Base-by-base conservation (phyloP, 2,888 invertebrate genomes). In the Ormyrus thymus region DNA sequence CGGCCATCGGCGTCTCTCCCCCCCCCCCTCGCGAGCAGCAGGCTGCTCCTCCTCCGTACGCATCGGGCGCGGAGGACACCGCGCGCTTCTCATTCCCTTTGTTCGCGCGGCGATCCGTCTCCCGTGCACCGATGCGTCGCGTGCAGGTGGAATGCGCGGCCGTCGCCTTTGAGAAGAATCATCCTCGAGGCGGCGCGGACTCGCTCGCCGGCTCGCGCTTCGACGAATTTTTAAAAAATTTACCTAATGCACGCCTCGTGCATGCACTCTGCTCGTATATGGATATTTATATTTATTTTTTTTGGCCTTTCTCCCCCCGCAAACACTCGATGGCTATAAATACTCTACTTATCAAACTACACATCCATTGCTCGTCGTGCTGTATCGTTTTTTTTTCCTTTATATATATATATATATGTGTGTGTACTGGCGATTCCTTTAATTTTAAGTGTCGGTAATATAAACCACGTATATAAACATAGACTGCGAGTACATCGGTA, bases 391-490 rank as follows among this genome's bases (percentile, higher is more conserved):
- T 7, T 10, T 68, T 10, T 13, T 7, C 8, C 29, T 59, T 62
- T n/a, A 13, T 7, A 48, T 62, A 11, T 61, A 43, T 1, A 11
- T 61, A 61, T 45, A 45, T 56, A 56, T 53, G 13, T 13, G 48
- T 43, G 3, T 71, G 53, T 43, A 15, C 50, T 75, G 74, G 53
- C 70, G 65, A 75, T 66, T 70, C 61, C 74, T 83, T 82, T 79
- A 82, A 82, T 81, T 81, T 82, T 84, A 76, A 64, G 15, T n/a
- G 66, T 84, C 83, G 85, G 86, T 89, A 89, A 88, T 89, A 88
- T 87, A 89, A 89, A 89, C 88, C 89, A 89, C 87, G 89, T 88
- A 89, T 89, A 89, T 89, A 89, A 89, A 89, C 88, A 89, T 88
- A 89, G 88, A 89, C 85, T 87, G 74, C 71, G 88, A 89, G 86